Evolutionary conservation across 2,113 vertebrate genomes (phyloP).

Genomic region (Leucoraja erinaceus): DNA sequence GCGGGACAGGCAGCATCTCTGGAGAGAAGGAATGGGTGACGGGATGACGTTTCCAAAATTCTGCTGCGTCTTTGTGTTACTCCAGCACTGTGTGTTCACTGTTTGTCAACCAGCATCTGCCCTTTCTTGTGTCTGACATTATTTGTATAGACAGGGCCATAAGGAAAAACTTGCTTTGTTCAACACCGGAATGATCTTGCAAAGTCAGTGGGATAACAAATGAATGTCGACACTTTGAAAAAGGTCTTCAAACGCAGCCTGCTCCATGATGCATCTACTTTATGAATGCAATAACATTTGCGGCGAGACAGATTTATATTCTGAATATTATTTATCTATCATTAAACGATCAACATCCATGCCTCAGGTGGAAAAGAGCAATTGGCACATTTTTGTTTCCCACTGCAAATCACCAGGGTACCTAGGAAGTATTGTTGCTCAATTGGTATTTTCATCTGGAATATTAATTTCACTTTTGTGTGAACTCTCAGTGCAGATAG

Average conservation of each 20-base stretch:
- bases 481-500: neutral
- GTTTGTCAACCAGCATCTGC: too few species aligned
- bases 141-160: too few species aligned
- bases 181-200: neutral
- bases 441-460: neutral
- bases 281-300: neutral
- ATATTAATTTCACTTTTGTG: neutral
- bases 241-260: neutral
- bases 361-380: neutral
- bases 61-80: too few species aligned
- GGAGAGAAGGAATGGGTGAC: too few species aligned
- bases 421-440: neutral
- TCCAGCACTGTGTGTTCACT: too few species aligned
- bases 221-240: neutral
- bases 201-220: neutral
- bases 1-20: too few species aligned
- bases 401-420: neutral
- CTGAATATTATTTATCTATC: neutral
- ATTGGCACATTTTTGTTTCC: neutral
- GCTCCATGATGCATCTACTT: neutral
- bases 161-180: neutral
- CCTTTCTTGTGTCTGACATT: too few species aligned
- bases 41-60: too few species aligned
- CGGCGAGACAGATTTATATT: neutral
- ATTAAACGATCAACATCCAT: neutral